Base-by-base conservation (phyloP, 1,140 invertebrate species). In the Dinoponera quadriceps region DNA sequence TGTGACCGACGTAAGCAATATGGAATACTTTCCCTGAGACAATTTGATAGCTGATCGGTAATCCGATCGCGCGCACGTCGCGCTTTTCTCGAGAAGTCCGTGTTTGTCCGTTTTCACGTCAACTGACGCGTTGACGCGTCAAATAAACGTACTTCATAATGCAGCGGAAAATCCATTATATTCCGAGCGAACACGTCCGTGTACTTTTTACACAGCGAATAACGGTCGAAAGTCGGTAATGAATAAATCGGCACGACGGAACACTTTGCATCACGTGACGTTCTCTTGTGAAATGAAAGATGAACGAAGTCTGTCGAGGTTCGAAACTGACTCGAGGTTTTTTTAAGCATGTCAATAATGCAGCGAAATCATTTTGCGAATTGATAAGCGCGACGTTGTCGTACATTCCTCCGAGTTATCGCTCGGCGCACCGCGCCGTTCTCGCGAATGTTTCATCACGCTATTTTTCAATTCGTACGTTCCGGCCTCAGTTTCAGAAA, bases 391-490 rank as follows among this genome's bases (percentile, higher is more conserved):
- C 22, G 33, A 33, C 75, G 68, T 55, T 68, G 49, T 18, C 62
- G 55, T 78, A 55, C 63, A 78, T 57, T 22, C n/a, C 7, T 16
- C 9, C 33, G 74, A 25, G 49, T 78, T 78, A 78, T 66, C 29
- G 63, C 33, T 55, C 22, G 29, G 7, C 3, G 7, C 38, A 11
- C 38, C 38, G 38, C 38, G 7, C 3, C 60, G 63, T 55, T 78
- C 29, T 55, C 62, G 25, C 49, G 63, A 78, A 69, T 66, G 65
- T 78, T 78, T 78, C 51, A 78, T 78, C 51, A 27, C 44, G 68
- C 51, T 59, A 80, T 71, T 80, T 80, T 80, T 80, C 75, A 59
- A 80, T 80, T 69, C 65, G 63, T 44, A 51, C 75, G 63, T 22
- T 5, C 22, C 22, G 75, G 63, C 11, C 14, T 80, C 75, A 59